A percentile compares a stretch with the other conserved stretches of the same genome.
Conservation (phyloP, 2,888 invertebrate species). For the Parasteatoda lunata region DNA sequence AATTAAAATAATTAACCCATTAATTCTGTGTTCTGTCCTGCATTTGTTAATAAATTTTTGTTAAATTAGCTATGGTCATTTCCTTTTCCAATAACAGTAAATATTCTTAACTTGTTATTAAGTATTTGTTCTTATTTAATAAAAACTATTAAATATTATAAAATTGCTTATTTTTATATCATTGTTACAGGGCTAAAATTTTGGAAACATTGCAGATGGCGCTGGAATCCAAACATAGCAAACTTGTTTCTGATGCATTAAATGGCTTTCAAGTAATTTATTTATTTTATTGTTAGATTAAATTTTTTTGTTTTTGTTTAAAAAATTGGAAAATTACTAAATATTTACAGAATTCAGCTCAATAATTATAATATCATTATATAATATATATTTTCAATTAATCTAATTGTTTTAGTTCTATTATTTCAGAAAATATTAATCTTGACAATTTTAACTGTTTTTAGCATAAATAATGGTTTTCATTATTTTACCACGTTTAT, state of each 20-base stretch:
- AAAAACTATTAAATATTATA: too few relatives aligned
- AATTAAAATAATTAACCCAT: too few relatives aligned
- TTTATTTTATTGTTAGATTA: neutral
- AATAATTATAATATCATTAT: neutral
- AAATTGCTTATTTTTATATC: neutral
- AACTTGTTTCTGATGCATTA: conserved; percentile 87
- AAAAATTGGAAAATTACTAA: neutral
- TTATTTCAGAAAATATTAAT: too few relatives aligned
- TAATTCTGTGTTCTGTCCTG: too few relatives aligned
- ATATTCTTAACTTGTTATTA: too few relatives aligned
- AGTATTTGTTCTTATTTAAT: too few relatives aligned
- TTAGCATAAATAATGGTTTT: too few relatives aligned
- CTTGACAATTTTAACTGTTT: too few relatives aligned
- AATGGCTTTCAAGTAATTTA: conserved; percentile 88
- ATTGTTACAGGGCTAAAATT: conserved; percentile 80
- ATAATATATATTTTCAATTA: neutral
- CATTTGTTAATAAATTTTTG: too few relatives aligned
- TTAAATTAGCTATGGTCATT: too few relatives aligned
- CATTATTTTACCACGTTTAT: too few relatives aligned
- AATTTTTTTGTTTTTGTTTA: neutral
- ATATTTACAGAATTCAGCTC: neutral
- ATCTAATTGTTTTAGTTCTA: neutral
- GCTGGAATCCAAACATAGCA: conserved; percentile 89
- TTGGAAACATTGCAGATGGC: conserved; percentile 89
- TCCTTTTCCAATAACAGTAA: too few relatives aligned